A percentile compares a stretch with the other conserved stretches of the same genome.
Evolutionary conservation across 2,888 invertebrate species (phyloP).

Genomic region (Acronicta psi): DNA sequence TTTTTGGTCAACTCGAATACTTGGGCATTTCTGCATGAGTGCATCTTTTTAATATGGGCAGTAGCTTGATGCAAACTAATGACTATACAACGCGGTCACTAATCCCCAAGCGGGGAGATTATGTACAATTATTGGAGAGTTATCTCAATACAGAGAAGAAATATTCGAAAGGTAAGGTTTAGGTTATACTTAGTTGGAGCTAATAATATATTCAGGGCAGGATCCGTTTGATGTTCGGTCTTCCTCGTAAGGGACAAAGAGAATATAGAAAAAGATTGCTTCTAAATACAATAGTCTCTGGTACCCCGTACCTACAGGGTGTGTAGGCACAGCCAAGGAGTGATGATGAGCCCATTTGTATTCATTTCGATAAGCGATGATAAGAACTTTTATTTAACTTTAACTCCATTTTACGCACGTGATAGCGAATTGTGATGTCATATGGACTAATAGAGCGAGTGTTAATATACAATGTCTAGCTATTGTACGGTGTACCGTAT

Average conservation of each 20-base stretch:
- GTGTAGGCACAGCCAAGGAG: conserved; percentile 26
- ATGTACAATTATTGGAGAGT: background rate
- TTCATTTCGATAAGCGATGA: conserved; percentile 42
- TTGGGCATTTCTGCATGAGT: conserved; percentile 3
- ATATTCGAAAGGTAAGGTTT: background rate
- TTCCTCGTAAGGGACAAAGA: conserved; percentile 39
- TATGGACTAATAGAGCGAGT: conserved; percentile 22
- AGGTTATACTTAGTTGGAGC: conserved; percentile 11
- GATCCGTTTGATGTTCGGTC: conserved; percentile 31
- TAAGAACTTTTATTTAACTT: conserved; percentile 34
- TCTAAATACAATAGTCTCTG: conserved; percentile 40
- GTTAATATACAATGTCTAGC: conserved; percentile 17
- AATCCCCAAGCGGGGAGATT: conserved; percentile 7
- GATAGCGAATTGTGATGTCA: conserved; percentile 41
- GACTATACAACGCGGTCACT: conserved; percentile 5
- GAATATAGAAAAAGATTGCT: conserved; percentile 33
- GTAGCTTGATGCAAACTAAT: conserved; percentile 7
- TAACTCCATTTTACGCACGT: conserved; percentile 32
- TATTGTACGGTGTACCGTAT: background rate
- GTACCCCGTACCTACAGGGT: conserved; percentile 22
- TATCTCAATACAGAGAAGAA: too few species aligned
- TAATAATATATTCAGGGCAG: conserved; percentile 40
- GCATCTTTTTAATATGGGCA: conserved; percentile 19
- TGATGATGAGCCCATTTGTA: conserved; percentile 48
- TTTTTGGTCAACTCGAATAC: conserved; percentile 23